These are phyloP conservation scores for Eupithecia tripunctaria DNA, from an alignment of 2,888 invertebrate genomes.

Conservation along the genomic window DNA sequence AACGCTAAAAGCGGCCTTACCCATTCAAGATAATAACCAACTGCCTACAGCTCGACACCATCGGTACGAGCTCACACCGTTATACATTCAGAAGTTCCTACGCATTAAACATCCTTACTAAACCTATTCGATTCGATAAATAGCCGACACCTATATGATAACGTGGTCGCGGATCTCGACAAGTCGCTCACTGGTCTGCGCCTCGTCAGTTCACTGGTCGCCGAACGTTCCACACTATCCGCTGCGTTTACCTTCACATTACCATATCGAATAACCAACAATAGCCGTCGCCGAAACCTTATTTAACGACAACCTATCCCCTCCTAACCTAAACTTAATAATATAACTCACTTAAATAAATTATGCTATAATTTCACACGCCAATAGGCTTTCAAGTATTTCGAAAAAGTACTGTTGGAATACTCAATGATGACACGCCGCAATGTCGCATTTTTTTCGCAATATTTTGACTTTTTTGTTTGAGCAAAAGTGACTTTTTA, in stretches of 20 bases:
- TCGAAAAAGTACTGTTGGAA: slow-evolving; percentile 47
- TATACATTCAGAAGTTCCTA: slow-evolving; percentile 77
- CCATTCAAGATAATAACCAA: slow-evolving; percentile 75
- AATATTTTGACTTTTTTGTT: neutral
- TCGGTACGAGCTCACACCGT: slow-evolving; percentile 72
- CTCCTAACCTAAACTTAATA: slow-evolving; percentile 69
- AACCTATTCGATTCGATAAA: slow-evolving; percentile 78
- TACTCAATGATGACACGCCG: slow-evolving; percentile 43
- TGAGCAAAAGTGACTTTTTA: neutral
- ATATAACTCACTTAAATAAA: slow-evolving; percentile 52
- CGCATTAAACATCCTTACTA: slow-evolving; percentile 70
- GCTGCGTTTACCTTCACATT: slow-evolving; percentile 71
- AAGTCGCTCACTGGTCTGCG: slow-evolving; percentile 57
- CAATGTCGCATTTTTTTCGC: neutral
- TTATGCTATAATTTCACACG: slow-evolving; percentile 72
- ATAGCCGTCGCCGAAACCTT: slow-evolving; percentile 74
- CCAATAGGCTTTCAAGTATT: slow-evolving; percentile 75
- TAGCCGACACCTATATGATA: slow-evolving; percentile 81
- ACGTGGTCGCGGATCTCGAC: slow-evolving; percentile 58
- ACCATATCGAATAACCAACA: slow-evolving; percentile 75
- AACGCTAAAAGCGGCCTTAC: slow-evolving; percentile 71
- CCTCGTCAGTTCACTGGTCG: slow-evolving; percentile 53
- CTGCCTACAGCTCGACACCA: slow-evolving; percentile 73
- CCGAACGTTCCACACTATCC: slow-evolving; percentile 56
- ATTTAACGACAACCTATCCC: slow-evolving; percentile 77